These are phyloP conservation scores for Dendronephthya gigantea DNA, from an alignment of 64 coral and sea anemone species.

Conservation along the genomic window DNA sequence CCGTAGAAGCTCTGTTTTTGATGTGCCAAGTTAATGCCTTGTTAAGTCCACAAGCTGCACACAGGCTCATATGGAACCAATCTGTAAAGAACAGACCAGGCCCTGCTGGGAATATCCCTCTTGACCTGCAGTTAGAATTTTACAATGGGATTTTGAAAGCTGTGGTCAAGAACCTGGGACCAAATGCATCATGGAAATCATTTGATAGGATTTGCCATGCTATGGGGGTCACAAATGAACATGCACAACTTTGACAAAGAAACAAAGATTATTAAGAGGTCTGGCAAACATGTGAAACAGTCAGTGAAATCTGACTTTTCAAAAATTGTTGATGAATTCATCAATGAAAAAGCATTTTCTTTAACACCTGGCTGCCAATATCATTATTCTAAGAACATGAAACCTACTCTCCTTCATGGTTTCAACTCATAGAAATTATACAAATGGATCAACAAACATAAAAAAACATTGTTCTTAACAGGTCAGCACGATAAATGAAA, in stretches of 20 bases:
- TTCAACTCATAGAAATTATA: too few species aligned
- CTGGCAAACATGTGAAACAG: conserved; percentile 44
- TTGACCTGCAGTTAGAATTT: not conserved
- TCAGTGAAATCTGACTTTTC: too few species aligned
- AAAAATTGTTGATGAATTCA: too few species aligned
- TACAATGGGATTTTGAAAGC: conserved; percentile 35
- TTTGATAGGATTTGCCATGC: conserved; percentile 57
- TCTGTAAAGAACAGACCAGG: not conserved
- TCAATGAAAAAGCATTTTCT: too few species aligned
- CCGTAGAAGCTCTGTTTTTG: not conserved
- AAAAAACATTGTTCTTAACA: too few species aligned
- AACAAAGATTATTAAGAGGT: conserved; percentile 23
- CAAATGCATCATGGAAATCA: conserved; percentile 51
- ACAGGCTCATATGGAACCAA: not conserved
- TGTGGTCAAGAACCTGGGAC: conserved; percentile 45
- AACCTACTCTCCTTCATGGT: too few species aligned
- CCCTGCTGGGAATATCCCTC: not conserved
- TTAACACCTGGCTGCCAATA: too few species aligned
- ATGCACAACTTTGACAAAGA: conserved; percentile 51
- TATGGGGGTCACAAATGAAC: conserved; percentile 46
- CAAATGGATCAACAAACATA: too few species aligned
- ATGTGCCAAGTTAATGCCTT: not conserved
- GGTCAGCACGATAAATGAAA: too few species aligned
- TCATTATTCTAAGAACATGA: too few species aligned
- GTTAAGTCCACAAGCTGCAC: not conserved